Evolutionary conservation across 2,113 vertebrate genomes (phyloP).

Genomic region (Serinus canaria): DNA sequence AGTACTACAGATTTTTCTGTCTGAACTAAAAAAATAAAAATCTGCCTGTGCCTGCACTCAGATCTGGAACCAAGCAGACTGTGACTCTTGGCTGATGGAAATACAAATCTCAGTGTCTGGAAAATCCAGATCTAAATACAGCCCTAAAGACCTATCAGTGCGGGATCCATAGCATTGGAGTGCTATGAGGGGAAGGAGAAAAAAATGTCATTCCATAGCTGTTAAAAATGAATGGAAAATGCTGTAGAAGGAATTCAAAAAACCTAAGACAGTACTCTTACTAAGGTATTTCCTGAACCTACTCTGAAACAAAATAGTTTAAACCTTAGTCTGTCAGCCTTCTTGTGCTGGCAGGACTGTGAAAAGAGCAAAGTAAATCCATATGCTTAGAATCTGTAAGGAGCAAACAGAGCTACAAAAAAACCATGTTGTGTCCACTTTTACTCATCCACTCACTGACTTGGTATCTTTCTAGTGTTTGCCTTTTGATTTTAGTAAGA

Average conservation of each 20-base stretch:
- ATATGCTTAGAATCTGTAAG: not conserved
- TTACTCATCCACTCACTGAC: not conserved
- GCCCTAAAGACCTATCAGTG: not conserved
- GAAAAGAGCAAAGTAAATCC: conserved; percentile 31
- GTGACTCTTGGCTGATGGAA: conserved; percentile 24
- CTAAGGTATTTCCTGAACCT: conserved; percentile 9
- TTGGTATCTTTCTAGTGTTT: not conserved
- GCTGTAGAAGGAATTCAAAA: not conserved
- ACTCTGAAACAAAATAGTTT: not conserved
- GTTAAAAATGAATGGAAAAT: not conserved
- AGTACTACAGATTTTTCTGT: not conserved
- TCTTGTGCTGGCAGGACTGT: conserved; percentile 20
- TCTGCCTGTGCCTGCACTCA: not conserved
- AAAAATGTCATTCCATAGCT: not conserved
- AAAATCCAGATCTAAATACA: conserved; percentile 26
- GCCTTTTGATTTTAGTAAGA: not conserved
- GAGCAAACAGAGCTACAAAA: not conserved
- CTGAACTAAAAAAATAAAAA: not conserved
- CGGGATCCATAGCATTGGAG: not conserved
- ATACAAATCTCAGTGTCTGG: not conserved
- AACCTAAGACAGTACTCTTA: not conserved
- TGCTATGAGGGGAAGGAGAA: not conserved
- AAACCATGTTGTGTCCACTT: not conserved
- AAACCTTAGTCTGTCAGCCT: not conserved
- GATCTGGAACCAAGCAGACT: conserved; percentile 4